These are phyloP conservation scores for Bagarius yarrelli DNA, from an alignment of 2,113 vertebrate genomes.

Conservation along the genomic window DNA sequence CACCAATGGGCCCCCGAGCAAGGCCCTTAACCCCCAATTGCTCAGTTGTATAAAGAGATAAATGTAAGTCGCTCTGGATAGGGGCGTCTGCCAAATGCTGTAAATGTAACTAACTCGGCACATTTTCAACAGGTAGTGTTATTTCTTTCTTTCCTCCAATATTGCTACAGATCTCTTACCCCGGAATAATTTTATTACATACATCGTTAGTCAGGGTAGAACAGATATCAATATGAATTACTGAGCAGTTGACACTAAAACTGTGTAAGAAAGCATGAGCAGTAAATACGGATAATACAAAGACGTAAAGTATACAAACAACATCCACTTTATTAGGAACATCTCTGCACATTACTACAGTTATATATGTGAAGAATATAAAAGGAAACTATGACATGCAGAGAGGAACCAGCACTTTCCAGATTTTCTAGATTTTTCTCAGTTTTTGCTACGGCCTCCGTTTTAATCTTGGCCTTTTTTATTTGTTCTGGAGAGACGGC, in stretches of 20 bases:
- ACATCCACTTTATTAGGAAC: too few relatives aligned
- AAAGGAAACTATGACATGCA: background rate
- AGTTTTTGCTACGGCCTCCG: background rate
- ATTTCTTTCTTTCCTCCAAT: background rate
- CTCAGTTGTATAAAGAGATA: too few relatives aligned
- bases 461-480: background rate
- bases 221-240: background rate
- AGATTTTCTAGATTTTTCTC: background rate
- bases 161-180: background rate
- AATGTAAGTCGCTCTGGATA: too few relatives aligned
- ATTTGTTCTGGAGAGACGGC: background rate
- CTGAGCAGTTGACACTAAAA: background rate
- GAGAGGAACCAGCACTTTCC: background rate
- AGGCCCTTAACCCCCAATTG: too few relatives aligned
- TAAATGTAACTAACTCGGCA: background rate
- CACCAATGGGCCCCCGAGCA: too few relatives aligned
- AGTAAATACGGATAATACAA: too few relatives aligned
- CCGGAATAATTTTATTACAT: background rate
- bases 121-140: background rate
- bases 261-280: too few relatives aligned
- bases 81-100: too few relatives aligned
- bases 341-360: too few relatives aligned
- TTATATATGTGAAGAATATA: too few relatives aligned
- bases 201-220: background rate
- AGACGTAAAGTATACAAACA: too few relatives aligned